Evolutionary conservation across 2,888 invertebrate genomes (phyloP).

Genomic region (Drosophila setosimentum): DNA sequence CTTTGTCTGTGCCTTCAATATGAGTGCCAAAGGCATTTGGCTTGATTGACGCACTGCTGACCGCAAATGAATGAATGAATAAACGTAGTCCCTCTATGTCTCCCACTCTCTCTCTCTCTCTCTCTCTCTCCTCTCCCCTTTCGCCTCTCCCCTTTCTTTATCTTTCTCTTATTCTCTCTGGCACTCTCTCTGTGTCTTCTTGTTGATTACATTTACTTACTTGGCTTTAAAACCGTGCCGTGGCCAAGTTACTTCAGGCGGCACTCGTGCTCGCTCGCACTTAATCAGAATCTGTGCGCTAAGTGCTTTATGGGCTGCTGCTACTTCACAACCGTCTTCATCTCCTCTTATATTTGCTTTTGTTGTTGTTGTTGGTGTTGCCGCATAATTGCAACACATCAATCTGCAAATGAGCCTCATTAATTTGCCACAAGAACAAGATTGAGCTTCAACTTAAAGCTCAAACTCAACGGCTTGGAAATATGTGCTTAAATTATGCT

Average conservation of each 20-base stretch:
- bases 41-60: conserved; percentile 76
- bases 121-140: conserved; percentile 3
- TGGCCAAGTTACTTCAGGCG: conserved; percentile 1
- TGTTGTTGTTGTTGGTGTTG: conserved; percentile 35
- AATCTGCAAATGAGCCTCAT: conserved; percentile 78
- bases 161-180: background rate
- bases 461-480: conserved; percentile 32
- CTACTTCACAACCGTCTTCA: conserved; percentile 25
- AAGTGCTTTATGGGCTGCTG: conserved; percentile 64
- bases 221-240: conserved; percentile 52
- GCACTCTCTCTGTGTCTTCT: background rate
- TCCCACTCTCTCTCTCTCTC: background rate
- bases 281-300: conserved; percentile 80
- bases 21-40: conserved; percentile 61
- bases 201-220: conserved; percentile 58
- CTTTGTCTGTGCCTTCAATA: conserved; percentile 35
- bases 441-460: conserved; percentile 42
- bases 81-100: conserved; percentile 23
- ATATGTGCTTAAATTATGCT: conserved; percentile 10
- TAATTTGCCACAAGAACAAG: conserved; percentile 66
- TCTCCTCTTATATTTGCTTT: background rate
- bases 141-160: no score
- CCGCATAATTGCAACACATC: conserved; percentile 77
- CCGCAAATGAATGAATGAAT: conserved; percentile 60
- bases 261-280: conserved; percentile 45